Percentiles rank a stretch among this genome's conserved stretches.
Conservation (phyloP, 2,113 vertebrate species). For the Etheostoma cragini region DNA sequence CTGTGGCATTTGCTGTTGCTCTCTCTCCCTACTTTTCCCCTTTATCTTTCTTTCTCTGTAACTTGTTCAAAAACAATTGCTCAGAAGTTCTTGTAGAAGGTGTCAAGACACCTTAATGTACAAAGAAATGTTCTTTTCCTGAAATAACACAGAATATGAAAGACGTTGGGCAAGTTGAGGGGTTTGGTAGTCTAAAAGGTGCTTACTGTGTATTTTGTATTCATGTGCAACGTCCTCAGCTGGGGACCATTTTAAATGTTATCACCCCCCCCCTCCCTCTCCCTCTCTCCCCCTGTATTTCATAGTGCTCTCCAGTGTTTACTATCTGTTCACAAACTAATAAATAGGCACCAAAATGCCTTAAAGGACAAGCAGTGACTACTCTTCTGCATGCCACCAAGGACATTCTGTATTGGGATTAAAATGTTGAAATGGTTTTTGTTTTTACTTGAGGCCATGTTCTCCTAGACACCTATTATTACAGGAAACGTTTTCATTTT, state of each 20-base stretch:
- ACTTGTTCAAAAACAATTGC: neutral
- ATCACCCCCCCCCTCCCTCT: neutral
- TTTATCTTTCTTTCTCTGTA: neutral
- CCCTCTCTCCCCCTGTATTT: neutral
- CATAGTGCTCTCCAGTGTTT: neutral
- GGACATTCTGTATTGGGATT: neutral
- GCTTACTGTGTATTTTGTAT: constrained; percentile 5
- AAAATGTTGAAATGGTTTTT: neutral
- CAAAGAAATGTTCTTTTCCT: too few relatives aligned
- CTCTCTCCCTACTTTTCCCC: neutral
- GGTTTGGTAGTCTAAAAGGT: neutral
- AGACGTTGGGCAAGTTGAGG: neutral
- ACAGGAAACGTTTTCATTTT: constrained; percentile 14
- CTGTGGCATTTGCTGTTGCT: neutral
- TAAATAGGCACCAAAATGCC: constrained; percentile 1
- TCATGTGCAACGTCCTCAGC: neutral
- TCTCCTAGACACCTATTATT: constrained; percentile 1
- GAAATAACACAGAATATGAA: too few relatives aligned
- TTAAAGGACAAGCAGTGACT: constrained; percentile 12
- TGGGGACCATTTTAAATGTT: constrained; percentile 18
- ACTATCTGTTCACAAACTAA: constrained; percentile 12
- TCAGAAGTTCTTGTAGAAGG: neutral
- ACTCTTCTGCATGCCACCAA: constrained; percentile 3
- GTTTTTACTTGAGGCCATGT: constrained; percentile 2
- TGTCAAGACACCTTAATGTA: too few relatives aligned